phyloP scores from a whole-genome alignment of 2,113 vertebrate genomes.

The Potamarius usumacintae region DNA sequence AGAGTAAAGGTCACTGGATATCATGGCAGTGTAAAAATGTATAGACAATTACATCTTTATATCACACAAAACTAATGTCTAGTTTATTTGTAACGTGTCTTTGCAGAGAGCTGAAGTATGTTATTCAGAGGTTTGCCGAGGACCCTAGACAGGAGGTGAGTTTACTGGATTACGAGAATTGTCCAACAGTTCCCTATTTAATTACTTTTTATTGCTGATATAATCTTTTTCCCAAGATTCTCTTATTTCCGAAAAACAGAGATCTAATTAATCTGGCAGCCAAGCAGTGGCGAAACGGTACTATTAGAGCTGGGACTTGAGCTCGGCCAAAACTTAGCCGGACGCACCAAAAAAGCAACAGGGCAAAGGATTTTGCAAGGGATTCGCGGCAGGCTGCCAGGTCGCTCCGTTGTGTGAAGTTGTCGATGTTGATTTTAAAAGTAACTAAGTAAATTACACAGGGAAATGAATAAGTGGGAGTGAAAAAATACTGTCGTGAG shows the following conservation, averaged over 20 bases:
- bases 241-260: not conserved
- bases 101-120: conserved; percentile 92
- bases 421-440: no score
- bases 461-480: no score
- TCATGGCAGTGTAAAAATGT: not conserved
- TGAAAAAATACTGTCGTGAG: no score
- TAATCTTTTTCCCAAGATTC: not conserved
- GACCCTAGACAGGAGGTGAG: conserved; percentile 94
- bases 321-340: no score
- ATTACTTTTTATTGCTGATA: not conserved
- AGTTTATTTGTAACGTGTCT: conserved; percentile 8
- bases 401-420: no score
- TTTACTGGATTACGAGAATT: not conserved
- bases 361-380: no score
- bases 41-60: not conserved
- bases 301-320: no score
- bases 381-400: no score
- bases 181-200: conserved; percentile 7
- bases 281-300: no score
- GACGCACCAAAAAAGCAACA: no score
- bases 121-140: conserved; percentile 97
- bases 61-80: not conserved
- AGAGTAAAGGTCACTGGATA: not conserved
- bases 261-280: not conserved
- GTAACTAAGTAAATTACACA: no score